Conservation (phyloP, 2,113 vertebrate genomes). For the Psilopsiagon aurifrons region DNA sequence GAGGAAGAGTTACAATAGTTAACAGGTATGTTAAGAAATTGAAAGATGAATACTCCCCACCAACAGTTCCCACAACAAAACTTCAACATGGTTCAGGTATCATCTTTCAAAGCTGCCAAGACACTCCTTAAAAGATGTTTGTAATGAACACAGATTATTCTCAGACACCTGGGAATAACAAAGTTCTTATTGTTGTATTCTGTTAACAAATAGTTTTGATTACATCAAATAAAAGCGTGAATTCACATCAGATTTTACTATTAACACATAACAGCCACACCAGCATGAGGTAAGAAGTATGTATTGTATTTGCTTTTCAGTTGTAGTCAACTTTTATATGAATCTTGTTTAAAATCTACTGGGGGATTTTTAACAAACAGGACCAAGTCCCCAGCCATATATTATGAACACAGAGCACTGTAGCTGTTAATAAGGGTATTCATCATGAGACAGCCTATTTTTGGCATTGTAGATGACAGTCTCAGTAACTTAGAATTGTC, state of each 20-base stretch:
- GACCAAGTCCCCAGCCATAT: constrained; percentile 70
- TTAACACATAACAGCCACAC: constrained; percentile 12
- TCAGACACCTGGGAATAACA: not conserved
- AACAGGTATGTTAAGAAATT: not conserved
- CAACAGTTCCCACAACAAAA: not conserved
- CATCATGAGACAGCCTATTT: constrained; percentile 82
- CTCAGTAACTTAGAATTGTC: constrained; percentile 81
- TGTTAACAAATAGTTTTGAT: not conserved
- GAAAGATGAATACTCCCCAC: not conserved
- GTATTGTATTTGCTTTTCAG: constrained; percentile 72
- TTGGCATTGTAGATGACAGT: constrained; percentile 80
- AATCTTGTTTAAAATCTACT: constrained; percentile 70
- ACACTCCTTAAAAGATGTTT: not conserved
- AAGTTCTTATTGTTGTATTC: not conserved
- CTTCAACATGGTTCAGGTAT: not conserved
- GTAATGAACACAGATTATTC: not conserved
- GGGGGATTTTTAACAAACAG: constrained; percentile 66
- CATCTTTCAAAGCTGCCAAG: not conserved
- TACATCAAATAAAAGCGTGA: not conserved
- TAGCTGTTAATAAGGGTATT: constrained; percentile 90
- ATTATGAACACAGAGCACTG: constrained; percentile 75
- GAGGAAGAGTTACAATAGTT: not conserved
- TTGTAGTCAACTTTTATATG: constrained; percentile 69
- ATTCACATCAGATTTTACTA: not conserved
- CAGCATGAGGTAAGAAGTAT: constrained; percentile 52